Base-by-base conservation (phyloP, 2,888 invertebrate genomes). In the Chrysomela aeneicollis region DNA sequence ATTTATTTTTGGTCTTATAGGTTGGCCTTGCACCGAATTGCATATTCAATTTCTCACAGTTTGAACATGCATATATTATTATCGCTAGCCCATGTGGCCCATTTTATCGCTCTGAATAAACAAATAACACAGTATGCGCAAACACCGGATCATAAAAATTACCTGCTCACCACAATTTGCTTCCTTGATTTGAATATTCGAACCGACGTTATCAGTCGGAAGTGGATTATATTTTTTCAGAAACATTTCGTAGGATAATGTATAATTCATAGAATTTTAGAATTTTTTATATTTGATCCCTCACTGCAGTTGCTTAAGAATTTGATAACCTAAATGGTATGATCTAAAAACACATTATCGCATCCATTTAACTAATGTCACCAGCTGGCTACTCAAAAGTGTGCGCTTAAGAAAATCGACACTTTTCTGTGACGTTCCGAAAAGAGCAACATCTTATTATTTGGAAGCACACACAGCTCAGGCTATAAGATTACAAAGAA, bases 111-210 rank as follows among this genome's bases (percentile, higher is more conserved):
- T 15, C 15, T 15, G 42, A 42, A 42, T 42, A 42, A 42, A 42
- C 15, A 35, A 35, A 35, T 22, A n/a, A 37, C 55, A 37, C 21
- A 21, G n/a, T 15, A 8, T 55, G 55, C 37, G 21, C 17, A 57
- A 17, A 47, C 30, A 30, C 10, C 10, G 26, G 15, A 57, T 26
- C 30, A 57, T 42, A 57, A 57, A 47, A 46, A 57, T 47, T 30
- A 47, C 57, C 57, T 47, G 57, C 26, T 42, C 2, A 4, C 3
- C 3, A 6, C 1, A 42, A 42, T 42, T 42, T 15, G 42, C 42
- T 42, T 42, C 15, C 15, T 42, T n/a, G 1, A 2, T 35, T 6
- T 26, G n/a, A n/a, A n/a, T n/a, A n/a, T n/a, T n/a, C n/a, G n/a
- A n/a, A n/a, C n/a, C n/a, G n/a, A n/a, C n/a, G n/a, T n/a, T n/a